A percentile compares a stretch with the other conserved stretches of the same genome.
Evolutionary conservation across 1,140 invertebrate species (phyloP).

Genomic region (Brachionus rubens): DNA sequence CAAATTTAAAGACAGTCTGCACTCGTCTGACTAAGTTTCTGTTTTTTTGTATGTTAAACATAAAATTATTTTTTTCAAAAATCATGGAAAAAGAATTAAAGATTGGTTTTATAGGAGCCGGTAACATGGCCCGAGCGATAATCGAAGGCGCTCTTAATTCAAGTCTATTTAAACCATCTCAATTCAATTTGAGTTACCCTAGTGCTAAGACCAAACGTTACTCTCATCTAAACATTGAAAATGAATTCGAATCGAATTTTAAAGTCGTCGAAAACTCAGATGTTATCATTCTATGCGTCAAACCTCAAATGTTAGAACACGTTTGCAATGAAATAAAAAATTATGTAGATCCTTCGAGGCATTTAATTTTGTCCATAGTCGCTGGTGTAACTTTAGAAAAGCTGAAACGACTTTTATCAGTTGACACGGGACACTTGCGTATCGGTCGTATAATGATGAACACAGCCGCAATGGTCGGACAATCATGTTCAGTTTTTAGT

Average conservation of each 20-base stretch:
- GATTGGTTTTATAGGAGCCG: constrained; percentile 44
- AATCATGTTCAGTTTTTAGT: constrained; percentile 36
- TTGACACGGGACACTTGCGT: constrained; percentile 67
- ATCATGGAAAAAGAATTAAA: no score
- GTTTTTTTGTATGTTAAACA: no score
- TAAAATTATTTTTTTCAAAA: no score
- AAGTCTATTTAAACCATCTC: not conserved
- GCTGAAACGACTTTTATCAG: constrained; percentile 84
- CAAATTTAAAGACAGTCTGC: no score
- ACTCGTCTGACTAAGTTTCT: no score
- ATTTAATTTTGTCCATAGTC: constrained; percentile 53
- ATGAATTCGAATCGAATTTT: constrained; percentile 72
- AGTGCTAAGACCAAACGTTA: constrained; percentile 17
- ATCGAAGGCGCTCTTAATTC: not conserved
- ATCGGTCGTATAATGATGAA: constrained; percentile 58
- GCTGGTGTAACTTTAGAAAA: constrained; percentile 71
- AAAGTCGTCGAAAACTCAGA: constrained; percentile 76
- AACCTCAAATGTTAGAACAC: constrained; percentile 69
- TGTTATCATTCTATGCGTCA: constrained; percentile 82
- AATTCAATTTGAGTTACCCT: constrained; percentile 28
- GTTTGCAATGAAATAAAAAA: not conserved
- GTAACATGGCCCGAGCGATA: constrained; percentile 45
- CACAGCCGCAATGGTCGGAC: constrained; percentile 48
- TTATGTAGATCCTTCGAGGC: not conserved
- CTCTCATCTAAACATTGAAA: constrained; percentile 60